Conservation (phyloP, 1,140 invertebrate species). For the Cecropterus lyciades region DNA sequence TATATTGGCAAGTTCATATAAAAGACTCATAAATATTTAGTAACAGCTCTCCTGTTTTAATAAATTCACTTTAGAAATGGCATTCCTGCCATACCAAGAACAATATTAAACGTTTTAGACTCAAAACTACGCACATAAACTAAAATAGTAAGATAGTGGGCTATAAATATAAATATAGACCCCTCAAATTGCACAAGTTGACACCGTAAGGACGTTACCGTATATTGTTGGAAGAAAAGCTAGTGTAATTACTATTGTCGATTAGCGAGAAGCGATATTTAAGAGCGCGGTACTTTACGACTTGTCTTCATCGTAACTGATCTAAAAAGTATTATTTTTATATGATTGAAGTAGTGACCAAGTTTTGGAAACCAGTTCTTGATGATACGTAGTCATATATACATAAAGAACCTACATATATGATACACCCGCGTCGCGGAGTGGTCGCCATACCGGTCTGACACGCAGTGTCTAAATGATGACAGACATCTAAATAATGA, state of each 20-base stretch:
- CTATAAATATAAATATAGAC: conserved; percentile 31
- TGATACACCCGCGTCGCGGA: no score
- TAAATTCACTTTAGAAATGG: conserved; percentile 7
- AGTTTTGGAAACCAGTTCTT: no score
- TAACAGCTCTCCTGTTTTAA: not conserved
- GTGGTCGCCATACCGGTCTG: no score
- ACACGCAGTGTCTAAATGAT: no score
- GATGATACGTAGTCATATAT: no score
- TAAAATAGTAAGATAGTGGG: conserved; percentile 16
- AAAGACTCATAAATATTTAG: conserved; percentile 1
- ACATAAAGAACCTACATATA: no score
- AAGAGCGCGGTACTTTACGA: no score
- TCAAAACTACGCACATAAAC: conserved; percentile 22
- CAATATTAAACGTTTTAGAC: conserved; percentile 11
- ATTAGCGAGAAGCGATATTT: not conserved
- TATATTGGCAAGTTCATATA: not conserved
- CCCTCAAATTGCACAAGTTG: conserved; percentile 34
- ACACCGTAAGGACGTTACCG: conserved; percentile 16
- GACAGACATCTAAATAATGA: no score
- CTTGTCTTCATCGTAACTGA: no score
- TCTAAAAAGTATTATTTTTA: no score
- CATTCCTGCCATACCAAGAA: conserved; percentile 11
- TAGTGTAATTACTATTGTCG: not conserved
- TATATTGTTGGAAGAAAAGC: conserved; percentile 1
- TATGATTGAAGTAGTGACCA: no score